Conservation (phyloP, 1,140 invertebrate species). For the Penaeus chinensis region DNA sequence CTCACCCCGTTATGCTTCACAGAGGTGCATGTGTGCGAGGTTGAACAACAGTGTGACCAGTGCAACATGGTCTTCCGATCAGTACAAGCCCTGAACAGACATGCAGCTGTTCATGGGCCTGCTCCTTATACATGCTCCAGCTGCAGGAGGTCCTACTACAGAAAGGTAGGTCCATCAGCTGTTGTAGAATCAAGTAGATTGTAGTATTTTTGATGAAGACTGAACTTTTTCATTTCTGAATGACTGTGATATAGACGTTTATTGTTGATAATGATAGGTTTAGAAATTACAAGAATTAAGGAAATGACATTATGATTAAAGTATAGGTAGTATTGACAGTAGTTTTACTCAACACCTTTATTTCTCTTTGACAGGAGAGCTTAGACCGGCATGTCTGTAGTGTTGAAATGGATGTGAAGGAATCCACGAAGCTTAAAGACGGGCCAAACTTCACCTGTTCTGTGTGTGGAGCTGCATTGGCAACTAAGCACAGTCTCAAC, state of each 20-base stretch:
- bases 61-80: slow-evolving; percentile 48
- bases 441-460: slow-evolving; percentile 3
- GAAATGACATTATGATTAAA: not conserved
- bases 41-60: slow-evolving; percentile 49
- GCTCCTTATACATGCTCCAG: slow-evolving; percentile 26
- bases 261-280: not conserved
- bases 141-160: slow-evolving; percentile 38
- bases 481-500: slow-evolving; percentile 41
- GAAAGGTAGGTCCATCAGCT: slow-evolving; percentile 19
- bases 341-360: not conserved
- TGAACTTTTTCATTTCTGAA: not conserved
- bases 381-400: slow-evolving; percentile 43
- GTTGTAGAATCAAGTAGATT: not conserved
- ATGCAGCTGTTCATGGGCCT: slow-evolving; percentile 43
- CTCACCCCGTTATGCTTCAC: not conserved
- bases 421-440: slow-evolving; percentile 12
- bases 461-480: slow-evolving; percentile 27
- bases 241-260: not conserved
- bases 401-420: slow-evolving; percentile 29
- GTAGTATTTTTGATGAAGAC: not conserved
- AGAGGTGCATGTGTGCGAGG: slow-evolving; percentile 45
- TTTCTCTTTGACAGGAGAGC: slow-evolving; percentile 31
- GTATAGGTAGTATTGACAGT: not conserved
- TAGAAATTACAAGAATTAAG: not conserved
- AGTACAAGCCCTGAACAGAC: slow-evolving; percentile 50